Percentiles rank a stretch among this genome's conserved stretches.
These are phyloP conservation scores for Hirudo medicinalis DNA, from an alignment of 1,140 invertebrate genomes.

Conservation along the genomic window DNA sequence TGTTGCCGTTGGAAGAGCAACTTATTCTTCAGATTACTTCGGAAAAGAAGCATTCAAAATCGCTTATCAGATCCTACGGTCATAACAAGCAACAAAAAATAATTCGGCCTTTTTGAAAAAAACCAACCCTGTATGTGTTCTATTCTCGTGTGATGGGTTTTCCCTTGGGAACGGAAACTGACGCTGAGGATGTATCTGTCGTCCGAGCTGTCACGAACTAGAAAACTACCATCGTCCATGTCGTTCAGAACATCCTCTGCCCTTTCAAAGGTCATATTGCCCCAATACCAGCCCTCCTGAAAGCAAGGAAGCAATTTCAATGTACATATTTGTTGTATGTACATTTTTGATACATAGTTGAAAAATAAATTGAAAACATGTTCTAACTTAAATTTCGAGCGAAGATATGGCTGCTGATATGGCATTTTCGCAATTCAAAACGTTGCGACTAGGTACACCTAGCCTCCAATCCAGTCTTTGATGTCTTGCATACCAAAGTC, in stretches of 20 bases:
- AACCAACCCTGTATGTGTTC: constrained; percentile 81
- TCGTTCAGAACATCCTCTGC: constrained; percentile 83
- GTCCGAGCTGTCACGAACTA: constrained; percentile 90
- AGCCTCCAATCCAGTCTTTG: too few relatives aligned
- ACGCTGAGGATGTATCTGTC: constrained; percentile 93
- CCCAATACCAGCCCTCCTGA: constrained; percentile 96
- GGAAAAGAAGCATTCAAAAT: not conserved
- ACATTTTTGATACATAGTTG: too few relatives aligned
- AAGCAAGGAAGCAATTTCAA: constrained; percentile 24
- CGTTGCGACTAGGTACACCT: too few relatives aligned
- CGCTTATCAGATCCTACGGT: not conserved
- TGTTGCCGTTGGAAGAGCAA: too few relatives aligned
- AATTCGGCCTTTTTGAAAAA: too few relatives aligned
- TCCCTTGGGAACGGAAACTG: constrained; percentile 83
- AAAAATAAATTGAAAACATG: too few relatives aligned
- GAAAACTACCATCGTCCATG: constrained; percentile 80
- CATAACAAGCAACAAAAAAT: not conserved
- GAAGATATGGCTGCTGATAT: too few relatives aligned
- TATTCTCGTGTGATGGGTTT: constrained; percentile 83
- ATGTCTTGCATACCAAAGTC: too few relatives aligned
- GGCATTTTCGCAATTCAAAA: too few relatives aligned
- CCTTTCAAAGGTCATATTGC: constrained; percentile 79
- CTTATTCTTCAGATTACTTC: too few relatives aligned
- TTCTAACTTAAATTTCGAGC: too few relatives aligned
- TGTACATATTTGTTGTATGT: too few relatives aligned